A percentile compares a stretch with the other conserved stretches of the same genome.
Evolutionary conservation across 2,888 invertebrate genomes (phyloP).

Genomic region (Dolomedes plantarius): DNA sequence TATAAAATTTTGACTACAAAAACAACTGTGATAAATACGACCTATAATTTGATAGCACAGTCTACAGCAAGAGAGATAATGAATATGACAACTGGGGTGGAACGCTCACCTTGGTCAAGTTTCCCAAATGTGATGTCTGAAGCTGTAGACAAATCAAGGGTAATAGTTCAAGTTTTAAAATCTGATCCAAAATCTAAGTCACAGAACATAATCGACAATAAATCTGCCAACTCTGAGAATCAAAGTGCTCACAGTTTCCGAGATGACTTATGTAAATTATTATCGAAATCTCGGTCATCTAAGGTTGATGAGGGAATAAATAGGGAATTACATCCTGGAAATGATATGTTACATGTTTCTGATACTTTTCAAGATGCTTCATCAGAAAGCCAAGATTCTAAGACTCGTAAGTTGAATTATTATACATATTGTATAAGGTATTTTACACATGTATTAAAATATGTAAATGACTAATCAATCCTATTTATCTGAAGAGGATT

Average conservation of each 20-base stretch:
- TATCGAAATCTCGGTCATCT: not conserved
- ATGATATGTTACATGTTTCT: too few species aligned
- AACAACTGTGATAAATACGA: not conserved
- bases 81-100: too few species aligned
- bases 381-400: too few species aligned
- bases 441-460: too few species aligned
- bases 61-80: not conserved
- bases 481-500: too few species aligned
- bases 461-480: too few species aligned
- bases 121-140: too few species aligned
- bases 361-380: too few species aligned
- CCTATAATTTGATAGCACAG: not conserved
- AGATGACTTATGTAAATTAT: not conserved
- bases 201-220: not conserved
- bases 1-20: not conserved
- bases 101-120: too few species aligned
- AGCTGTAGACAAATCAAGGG: not conserved
- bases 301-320: not conserved
- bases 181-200: not conserved
- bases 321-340: too few species aligned
- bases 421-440: too few species aligned
- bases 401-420: too few species aligned
- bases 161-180: not conserved
- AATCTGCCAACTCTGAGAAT: not conserved
- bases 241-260: not conserved